Evolutionary conservation across 2,888 invertebrate species (phyloP).

Genomic region (Aromia moschata): DNA sequence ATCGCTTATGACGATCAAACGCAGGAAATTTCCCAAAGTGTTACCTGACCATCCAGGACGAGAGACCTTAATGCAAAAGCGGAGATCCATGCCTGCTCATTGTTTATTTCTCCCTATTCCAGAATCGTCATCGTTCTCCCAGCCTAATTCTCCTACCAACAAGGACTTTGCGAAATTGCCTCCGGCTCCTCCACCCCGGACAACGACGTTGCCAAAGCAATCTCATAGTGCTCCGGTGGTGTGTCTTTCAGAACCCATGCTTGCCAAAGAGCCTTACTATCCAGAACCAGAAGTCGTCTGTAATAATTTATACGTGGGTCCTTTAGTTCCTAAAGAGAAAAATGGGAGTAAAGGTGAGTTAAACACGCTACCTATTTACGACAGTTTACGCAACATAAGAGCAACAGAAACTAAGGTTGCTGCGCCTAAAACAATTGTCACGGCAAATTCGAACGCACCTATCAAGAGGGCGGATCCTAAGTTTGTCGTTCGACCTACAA

Average conservation of each 20-base stretch:
- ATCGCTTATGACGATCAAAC: constrained; percentile 76
- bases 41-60: constrained; percentile 76
- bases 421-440: constrained; percentile 63
- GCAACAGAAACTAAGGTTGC: not conserved
- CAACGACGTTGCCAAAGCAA: constrained; percentile 73
- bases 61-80: constrained; percentile 62
- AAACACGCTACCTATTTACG: constrained; percentile 56
- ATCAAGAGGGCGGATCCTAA: constrained; percentile 66
- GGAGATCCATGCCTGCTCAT: constrained; percentile 72
- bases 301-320: constrained; percentile 68
- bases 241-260: constrained; percentile 61
- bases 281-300: constrained; percentile 65
- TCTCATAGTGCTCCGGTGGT: constrained; percentile 55
- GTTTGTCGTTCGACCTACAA: constrained; percentile 70
- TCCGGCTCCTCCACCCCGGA: constrained; percentile 80
- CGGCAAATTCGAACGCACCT: constrained; percentile 63
- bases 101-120: constrained; percentile 55
- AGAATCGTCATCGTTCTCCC: constrained; percentile 52
- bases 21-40: constrained; percentile 85
- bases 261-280: constrained; percentile 64
- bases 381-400: constrained; percentile 46
- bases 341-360: constrained; percentile 35
- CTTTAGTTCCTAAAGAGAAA: constrained; percentile 63
- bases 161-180: constrained; percentile 63
- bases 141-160: constrained; percentile 55